Percentiles rank a stretch among this genome's conserved stretches.
These are phyloP conservation scores for Taenioides sp. DNA, from an alignment of 2,797 vertebrate genomes.

Conservation along the genomic window DNA sequence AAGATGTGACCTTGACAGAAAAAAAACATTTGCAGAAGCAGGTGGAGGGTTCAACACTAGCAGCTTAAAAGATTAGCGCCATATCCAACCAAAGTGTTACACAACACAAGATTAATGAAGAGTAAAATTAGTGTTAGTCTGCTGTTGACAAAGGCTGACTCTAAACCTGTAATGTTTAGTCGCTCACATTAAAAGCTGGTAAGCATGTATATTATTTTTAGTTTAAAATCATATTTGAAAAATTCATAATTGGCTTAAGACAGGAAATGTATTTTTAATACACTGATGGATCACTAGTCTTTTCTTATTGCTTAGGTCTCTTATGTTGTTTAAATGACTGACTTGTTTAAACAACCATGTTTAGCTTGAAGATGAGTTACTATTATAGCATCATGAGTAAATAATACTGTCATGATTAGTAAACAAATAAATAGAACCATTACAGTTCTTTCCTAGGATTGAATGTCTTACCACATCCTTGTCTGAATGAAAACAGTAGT, in stretches of 20 bases:
- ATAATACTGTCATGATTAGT: background rate
- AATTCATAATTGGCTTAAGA: background rate
- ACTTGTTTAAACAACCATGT: background rate
- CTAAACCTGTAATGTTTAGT: too few species aligned
- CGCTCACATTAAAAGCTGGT: background rate
- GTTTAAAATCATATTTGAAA: background rate
- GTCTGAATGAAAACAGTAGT: conserved; percentile 1
- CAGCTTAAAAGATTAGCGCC: conserved; percentile 15
- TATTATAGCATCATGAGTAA: background rate
- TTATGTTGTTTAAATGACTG: background rate
- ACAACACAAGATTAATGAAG: background rate
- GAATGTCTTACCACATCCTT: background rate
- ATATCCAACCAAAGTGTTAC: conserved; percentile 4
- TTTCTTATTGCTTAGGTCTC: background rate
- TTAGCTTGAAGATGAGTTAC: background rate
- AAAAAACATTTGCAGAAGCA: background rate
- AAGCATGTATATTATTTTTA: background rate
- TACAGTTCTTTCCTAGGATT: background rate
- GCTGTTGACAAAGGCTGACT: background rate
- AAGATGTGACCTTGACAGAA: background rate
- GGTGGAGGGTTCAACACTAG: background rate
- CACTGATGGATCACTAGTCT: background rate
- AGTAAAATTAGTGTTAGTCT: background rate
- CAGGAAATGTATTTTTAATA: background rate
- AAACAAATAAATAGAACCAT: background rate